A percentile compares a stretch with the other conserved stretches of the same genome.
Conservation (phyloP, 2,113 vertebrate species). For the Pseudonaja textilis region DNA sequence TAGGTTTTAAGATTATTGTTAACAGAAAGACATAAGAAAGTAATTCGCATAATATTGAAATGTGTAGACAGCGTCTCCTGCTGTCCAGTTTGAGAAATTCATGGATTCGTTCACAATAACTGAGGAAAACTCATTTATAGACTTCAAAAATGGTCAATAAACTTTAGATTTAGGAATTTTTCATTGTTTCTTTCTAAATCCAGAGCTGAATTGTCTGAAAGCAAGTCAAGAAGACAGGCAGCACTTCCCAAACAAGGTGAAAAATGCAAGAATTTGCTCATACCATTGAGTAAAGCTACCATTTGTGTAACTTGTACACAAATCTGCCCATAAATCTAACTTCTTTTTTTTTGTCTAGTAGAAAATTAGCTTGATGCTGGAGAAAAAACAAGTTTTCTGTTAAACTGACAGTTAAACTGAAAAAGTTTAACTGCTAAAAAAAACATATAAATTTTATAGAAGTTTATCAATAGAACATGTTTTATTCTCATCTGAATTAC, state of each 20-base stretch:
- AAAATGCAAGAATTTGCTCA: background rate
- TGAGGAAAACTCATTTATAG: background rate
- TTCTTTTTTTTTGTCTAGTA: background rate
- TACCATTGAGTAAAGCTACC: background rate
- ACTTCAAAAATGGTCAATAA: background rate
- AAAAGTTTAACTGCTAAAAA: background rate
- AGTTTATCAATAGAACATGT: background rate
- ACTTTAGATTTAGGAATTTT: background rate
- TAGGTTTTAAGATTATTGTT: background rate
- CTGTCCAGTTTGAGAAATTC: constrained; percentile 65
- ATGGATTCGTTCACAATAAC: constrained; percentile 34
- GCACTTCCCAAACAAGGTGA: background rate
- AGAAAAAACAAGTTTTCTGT: background rate
- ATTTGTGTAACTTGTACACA: background rate
- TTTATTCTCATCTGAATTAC: background rate
- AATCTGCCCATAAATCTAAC: background rate
- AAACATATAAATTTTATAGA: background rate
- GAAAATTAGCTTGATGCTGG: background rate
- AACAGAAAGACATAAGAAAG: constrained; percentile 8
- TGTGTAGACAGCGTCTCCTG: constrained; percentile 75
- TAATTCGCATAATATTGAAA: constrained; percentile 32
- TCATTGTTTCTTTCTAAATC: background rate
- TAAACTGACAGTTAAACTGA: background rate
- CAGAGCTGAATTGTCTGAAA: background rate
- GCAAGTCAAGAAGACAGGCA: background rate